Conservation (phyloP, 2,888 invertebrate genomes). For the Plebejus melissa region DNA sequence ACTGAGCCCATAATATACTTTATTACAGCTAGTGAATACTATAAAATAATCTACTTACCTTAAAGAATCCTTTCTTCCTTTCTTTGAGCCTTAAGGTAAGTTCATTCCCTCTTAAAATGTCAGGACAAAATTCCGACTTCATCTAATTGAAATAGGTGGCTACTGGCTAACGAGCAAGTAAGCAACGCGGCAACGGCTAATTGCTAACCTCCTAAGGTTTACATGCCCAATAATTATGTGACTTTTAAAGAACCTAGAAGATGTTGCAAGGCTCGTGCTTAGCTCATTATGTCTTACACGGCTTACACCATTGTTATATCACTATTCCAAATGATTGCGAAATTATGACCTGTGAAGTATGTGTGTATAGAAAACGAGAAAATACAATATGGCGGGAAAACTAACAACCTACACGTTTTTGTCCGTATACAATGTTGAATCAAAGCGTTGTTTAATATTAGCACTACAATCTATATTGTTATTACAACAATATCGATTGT, state of each 20-base stretch:
- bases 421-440: neutral
- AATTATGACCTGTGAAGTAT: neutral
- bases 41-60: too few relatives aligned
- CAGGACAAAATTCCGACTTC: too few relatives aligned
- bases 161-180: too few relatives aligned
- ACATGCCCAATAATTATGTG: neutral
- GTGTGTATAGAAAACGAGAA: neutral
- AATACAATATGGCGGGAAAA: constrained; percentile 7
- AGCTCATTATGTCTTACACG: constrained; percentile 40
- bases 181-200: too few relatives aligned
- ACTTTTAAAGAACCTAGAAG: neutral
- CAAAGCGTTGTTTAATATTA: neutral
- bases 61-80: too few relatives aligned
- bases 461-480: constrained; percentile 1
- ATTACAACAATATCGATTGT: neutral
- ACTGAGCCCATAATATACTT: neutral
- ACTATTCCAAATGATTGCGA: constrained; percentile 18
- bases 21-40: neutral
- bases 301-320: constrained; percentile 41
- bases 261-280: neutral
- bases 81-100: too few relatives aligned
- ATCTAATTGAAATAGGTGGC: too few relatives aligned
- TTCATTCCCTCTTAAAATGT: too few relatives aligned
- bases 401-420: constrained; percentile 9
- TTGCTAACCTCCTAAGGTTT: too few relatives aligned